Evolutionary conservation across 2,113 vertebrate genomes (phyloP).

Genomic region (Smithornis capensis): DNA sequence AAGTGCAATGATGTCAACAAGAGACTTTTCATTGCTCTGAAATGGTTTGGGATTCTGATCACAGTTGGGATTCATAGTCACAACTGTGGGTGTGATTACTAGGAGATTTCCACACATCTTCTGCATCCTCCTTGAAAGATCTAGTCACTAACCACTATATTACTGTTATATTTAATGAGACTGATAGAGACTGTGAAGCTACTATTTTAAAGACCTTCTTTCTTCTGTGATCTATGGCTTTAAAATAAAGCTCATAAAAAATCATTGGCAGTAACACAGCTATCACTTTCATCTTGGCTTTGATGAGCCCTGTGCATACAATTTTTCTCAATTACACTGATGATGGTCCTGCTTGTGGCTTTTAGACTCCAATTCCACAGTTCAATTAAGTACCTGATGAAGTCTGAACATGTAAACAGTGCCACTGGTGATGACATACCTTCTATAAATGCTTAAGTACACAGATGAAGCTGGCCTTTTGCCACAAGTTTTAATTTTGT

Average conservation of each 20-base stretch:
- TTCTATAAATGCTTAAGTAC: not conserved
- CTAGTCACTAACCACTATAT: not conserved
- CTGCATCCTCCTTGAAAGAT: not conserved
- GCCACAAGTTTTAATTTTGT: not conserved
- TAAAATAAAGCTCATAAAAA: not conserved
- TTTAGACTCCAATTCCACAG: not conserved
- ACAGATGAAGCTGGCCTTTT: not conserved
- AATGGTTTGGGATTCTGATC: not conserved
- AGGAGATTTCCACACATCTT: not conserved
- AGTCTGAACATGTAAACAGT: not conserved
- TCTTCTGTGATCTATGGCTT: not conserved
- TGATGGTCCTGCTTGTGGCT: not conserved
- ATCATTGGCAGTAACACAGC: not conserved
- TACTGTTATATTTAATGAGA: not conserved
- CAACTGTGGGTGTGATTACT: not conserved
- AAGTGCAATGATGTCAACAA: not conserved
- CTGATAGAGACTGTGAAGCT: not conserved
- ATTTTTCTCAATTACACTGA: not conserved
- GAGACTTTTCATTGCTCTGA: not conserved
- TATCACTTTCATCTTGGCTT: not conserved
- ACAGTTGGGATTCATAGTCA: not conserved
- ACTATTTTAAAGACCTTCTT: not conserved
- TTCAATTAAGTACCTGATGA: not conserved
- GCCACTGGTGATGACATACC: not conserved
- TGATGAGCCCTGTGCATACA: not conserved